Evolutionary conservation across 1,140 invertebrate species (phyloP).

Genomic region (Lepidurus arcticus): DNA sequence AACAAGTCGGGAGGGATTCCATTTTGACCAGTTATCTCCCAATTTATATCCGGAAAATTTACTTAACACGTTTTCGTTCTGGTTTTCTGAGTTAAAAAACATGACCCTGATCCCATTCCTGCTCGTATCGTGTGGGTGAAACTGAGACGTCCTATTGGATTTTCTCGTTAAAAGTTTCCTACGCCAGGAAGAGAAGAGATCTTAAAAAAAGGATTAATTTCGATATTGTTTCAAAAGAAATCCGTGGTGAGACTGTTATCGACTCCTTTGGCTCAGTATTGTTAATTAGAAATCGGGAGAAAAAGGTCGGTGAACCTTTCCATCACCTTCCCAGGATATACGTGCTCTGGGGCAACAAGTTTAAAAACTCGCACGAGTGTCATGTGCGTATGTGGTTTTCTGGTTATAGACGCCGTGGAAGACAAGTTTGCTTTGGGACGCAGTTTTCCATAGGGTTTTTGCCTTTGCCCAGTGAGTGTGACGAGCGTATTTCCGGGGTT

Average conservation of each 20-base stretch:
- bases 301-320: not conserved
- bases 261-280: not conserved
- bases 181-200: too few relatives aligned
- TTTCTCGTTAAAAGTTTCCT: not conserved
- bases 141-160: not conserved
- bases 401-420: not conserved
- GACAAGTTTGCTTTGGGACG: not conserved
- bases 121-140: not conserved
- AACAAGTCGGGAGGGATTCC: not conserved
- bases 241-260: not conserved
- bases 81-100: not conserved
- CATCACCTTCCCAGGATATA: constrained; percentile 9
- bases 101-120: constrained; percentile 4
- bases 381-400: constrained; percentile 10
- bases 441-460: constrained; percentile 9
- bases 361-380: constrained; percentile 4
- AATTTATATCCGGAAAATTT: not conserved
- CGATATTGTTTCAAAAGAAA: too few relatives aligned
- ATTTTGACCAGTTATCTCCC: not conserved
- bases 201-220: too few relatives aligned
- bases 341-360: constrained; percentile 20
- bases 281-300: not conserved
- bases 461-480: not conserved
- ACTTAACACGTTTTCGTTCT: not conserved
- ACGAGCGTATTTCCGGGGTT: not conserved